Conservation (phyloP, 1,140 invertebrate species). For the Drosophila nikananu region DNA sequence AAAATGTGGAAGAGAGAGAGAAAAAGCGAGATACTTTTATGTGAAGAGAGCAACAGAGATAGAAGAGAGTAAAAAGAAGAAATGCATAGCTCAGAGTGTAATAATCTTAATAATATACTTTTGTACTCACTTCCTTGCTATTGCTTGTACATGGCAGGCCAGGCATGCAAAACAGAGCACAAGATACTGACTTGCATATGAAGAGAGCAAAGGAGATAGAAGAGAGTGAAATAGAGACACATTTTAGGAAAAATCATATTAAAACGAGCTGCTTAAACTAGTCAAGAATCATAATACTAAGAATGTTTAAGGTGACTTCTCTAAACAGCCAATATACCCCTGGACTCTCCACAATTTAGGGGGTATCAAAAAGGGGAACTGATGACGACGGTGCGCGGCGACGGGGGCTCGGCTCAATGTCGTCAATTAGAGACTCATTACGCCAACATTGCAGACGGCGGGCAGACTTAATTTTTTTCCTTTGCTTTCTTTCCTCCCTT, state of each 20-base stretch:
- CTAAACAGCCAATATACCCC: neutral
- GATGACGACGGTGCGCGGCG: constrained; percentile 10
- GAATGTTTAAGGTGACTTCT: neutral
- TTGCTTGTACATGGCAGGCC: neutral
- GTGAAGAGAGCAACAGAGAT: neutral
- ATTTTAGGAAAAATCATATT: neutral
- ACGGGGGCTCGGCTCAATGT: constrained; percentile 64
- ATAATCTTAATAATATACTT: neutral
- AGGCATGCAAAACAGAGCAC: neutral
- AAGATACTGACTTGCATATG: neutral
- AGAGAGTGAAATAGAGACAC: neutral
- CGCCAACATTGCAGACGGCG: constrained; percentile 79
- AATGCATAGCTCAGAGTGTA: neutral
- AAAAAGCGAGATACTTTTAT: no score
- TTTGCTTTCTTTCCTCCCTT: constrained; percentile 4
- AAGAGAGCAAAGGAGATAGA: neutral
- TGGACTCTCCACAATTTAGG: neutral
- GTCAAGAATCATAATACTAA: neutral
- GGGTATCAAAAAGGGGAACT: constrained; percentile 23
- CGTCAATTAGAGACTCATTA: constrained; percentile 85
- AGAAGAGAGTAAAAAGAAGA: neutral
- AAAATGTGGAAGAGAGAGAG: no score
- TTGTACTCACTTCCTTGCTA: neutral
- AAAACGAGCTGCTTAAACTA: neutral
- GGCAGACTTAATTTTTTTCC: constrained; percentile 72